Percentiles rank a stretch among this genome's conserved stretches.
Evolutionary conservation across 2,113 vertebrate species (phyloP).

Genomic region (Pterophyllum scalare): DNA sequence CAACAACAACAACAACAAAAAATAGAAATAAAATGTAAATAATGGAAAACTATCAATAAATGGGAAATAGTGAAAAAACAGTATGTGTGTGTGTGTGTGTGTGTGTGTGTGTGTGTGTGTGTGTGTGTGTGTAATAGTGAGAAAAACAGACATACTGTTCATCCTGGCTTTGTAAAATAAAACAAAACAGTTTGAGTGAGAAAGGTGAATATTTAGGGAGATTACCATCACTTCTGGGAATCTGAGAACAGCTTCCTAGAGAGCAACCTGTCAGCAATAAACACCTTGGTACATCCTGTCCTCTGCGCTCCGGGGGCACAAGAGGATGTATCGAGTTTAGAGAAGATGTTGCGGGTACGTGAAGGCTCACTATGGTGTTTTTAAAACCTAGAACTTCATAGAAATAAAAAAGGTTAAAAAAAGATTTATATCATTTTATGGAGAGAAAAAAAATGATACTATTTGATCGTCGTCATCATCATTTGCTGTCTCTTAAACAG

Average conservation of each 20-base stretch:
- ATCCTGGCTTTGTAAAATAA: background rate
- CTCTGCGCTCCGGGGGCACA: background rate
- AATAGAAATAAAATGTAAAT: background rate
- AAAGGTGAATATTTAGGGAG: slow-evolving; percentile 7
- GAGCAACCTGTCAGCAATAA: background rate
- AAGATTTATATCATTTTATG: background rate
- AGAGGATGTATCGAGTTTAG: background rate
- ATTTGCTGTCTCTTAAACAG: slow-evolving; percentile 5
- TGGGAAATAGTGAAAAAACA: background rate
- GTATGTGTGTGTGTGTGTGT: background rate
- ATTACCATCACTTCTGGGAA: slow-evolving; percentile 6
- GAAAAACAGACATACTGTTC: background rate
- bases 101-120: too few species aligned
- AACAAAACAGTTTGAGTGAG: background rate
- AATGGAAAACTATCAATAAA: background rate
- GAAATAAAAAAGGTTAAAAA: background rate
- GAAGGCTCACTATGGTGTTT: background rate
- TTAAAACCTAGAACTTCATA: background rate
- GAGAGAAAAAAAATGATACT: background rate
- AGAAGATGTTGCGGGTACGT: background rate
- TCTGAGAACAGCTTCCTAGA: slow-evolving; percentile 21
- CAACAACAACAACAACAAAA: too few species aligned
- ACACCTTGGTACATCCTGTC: background rate
- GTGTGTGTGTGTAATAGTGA: background rate
- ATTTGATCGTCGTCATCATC: background rate